Evolutionary conservation across 2,113 vertebrate genomes (phyloP).

Genomic region (Melanotaenia duboulayi): DNA sequence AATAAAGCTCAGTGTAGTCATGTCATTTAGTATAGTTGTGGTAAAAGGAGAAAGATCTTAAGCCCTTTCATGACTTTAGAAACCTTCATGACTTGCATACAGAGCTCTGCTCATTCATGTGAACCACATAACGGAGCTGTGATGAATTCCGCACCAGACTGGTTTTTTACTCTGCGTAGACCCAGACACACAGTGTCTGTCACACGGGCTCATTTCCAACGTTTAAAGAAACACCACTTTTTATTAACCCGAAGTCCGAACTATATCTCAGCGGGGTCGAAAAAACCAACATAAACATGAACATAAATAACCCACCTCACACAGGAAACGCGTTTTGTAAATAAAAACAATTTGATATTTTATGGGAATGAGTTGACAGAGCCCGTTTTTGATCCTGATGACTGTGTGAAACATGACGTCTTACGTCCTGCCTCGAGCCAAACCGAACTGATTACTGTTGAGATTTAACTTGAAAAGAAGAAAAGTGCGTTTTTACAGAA

Average conservation of each 20-base stretch:
- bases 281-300: too few relatives aligned
- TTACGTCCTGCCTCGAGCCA: not conserved
- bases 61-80: too few relatives aligned
- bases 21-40: too few relatives aligned
- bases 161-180: conserved; percentile 39
- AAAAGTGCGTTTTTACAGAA: not conserved
- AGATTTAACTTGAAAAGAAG: not conserved
- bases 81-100: not conserved
- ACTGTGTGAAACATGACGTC: not conserved
- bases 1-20: too few relatives aligned
- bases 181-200: conserved; percentile 10
- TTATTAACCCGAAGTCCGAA: fast-evolving
- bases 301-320: not conserved
- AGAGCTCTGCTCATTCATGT: conserved; percentile 1
- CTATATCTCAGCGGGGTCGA: not conserved
- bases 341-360: not conserved
- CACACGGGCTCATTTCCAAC: conserved; percentile 23
- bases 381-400: not conserved
- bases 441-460: not conserved
- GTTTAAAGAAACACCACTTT: conserved; percentile 29
- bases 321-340: too few relatives aligned
- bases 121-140: conserved; percentile 59
- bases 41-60: too few relatives aligned
- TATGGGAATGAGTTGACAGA: not conserved
- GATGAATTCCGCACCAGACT: conserved; percentile 72